These are phyloP conservation scores for Corynorhinus townsendii DNA, from an alignment of 2,113 vertebrate genomes.

Conservation along the genomic window DNA sequence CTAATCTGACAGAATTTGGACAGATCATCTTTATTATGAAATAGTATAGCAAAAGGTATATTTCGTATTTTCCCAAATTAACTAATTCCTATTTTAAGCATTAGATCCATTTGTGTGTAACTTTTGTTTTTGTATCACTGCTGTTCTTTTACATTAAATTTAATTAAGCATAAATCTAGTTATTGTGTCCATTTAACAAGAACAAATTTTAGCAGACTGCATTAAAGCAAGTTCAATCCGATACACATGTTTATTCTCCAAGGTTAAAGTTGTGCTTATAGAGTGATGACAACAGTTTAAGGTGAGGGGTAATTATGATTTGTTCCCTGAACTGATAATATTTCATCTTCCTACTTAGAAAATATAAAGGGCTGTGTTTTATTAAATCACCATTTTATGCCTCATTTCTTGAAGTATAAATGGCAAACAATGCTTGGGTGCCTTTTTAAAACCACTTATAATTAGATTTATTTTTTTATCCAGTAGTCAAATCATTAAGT, in stretches of 20 bases:
- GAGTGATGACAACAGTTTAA: neutral
- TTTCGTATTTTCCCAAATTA: neutral
- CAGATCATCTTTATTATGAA: neutral
- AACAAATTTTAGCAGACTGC: neutral
- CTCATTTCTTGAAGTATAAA: conserved; percentile 7
- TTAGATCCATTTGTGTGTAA: neutral
- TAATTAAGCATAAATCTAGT: neutral
- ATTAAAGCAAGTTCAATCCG: neutral
- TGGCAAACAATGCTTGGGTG: neutral
- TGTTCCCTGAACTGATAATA: neutral
- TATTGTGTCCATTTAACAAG: neutral
- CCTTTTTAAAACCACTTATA: neutral
- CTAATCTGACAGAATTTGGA: neutral
- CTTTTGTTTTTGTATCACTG: neutral
- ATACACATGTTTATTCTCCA: neutral
- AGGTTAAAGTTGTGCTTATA: neutral
- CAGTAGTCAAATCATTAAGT: neutral
- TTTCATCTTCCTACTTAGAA: neutral
- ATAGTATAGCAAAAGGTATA: neutral
- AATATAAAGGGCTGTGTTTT: neutral
- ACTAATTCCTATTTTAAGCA: neutral
- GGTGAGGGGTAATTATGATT: neutral
- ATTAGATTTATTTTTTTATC: neutral
- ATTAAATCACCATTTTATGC: neutral
- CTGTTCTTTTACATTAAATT: neutral